These are phyloP conservation scores for Halesus radiatus DNA, from an alignment of 1,140 invertebrate species.

Conservation along the genomic window DNA sequence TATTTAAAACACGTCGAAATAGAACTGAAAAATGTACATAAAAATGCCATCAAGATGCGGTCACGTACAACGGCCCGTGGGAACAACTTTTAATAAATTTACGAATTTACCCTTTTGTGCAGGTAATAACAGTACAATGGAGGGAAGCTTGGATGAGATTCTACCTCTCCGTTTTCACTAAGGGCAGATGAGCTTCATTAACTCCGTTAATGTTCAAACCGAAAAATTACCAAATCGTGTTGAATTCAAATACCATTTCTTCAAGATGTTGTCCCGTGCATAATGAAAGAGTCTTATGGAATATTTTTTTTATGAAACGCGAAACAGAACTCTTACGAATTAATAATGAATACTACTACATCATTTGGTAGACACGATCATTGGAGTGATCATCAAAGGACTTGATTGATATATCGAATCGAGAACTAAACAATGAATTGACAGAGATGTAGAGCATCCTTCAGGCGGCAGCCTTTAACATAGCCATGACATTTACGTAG, in stretches of 20 bases:
- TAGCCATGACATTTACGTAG: neutral
- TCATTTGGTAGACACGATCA: neutral
- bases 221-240: neutral
- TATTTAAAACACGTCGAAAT: slow-evolving; percentile 52
- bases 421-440: neutral
- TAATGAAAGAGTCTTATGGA: no score
- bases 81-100: slow-evolving; percentile 56
- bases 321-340: no score
- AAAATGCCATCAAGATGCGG: slow-evolving; percentile 54
- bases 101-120: slow-evolving; percentile 55
- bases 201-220: neutral
- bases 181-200: neutral
- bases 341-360: neutral
- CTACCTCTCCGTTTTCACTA: slow-evolving; percentile 3
- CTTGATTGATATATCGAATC: no score
- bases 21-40: slow-evolving; percentile 50
- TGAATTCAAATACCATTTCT: neutral
- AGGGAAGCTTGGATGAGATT: slow-evolving; percentile 22
- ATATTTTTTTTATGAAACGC: no score
- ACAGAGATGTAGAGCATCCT: neutral
- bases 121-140: slow-evolving; percentile 54
- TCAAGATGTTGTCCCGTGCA: no score
- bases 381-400: neutral
- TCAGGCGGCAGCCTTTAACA: neutral
- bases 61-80: slow-evolving; percentile 51